Conservation (phyloP, 2,113 vertebrate genomes). For the Phodopus roborovskii region DNA sequence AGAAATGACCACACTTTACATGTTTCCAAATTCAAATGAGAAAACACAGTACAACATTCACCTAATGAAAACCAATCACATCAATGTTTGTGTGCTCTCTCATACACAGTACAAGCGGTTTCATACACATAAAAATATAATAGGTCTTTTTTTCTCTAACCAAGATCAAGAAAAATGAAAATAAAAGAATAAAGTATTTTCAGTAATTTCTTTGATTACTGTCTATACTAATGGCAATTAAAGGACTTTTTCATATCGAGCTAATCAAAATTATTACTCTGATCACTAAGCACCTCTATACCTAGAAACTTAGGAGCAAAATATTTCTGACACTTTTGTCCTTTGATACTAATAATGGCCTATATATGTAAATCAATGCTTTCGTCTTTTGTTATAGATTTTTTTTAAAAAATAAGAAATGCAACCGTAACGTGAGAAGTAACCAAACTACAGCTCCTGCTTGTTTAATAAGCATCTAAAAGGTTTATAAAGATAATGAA, state of each 20-base stretch:
- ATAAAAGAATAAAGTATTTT: slow-evolving; percentile 32
- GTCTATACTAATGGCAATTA: slow-evolving; percentile 43
- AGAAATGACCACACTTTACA: slow-evolving; percentile 74
- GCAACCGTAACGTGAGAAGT: slow-evolving; percentile 64
- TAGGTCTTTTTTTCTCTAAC: not conserved
- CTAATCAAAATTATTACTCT: slow-evolving; percentile 44
- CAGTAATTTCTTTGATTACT: slow-evolving; percentile 45
- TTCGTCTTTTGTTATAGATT: slow-evolving; percentile 64
- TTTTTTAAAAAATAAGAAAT: slow-evolving; percentile 48
- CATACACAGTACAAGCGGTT: not conserved
- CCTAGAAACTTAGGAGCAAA: not conserved
- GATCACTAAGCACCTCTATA: slow-evolving; percentile 6
- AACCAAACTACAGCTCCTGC: slow-evolving; percentile 71
- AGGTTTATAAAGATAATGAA: slow-evolving; percentile 56
- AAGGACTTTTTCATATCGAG: slow-evolving; percentile 53
- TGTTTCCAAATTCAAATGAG: slow-evolving; percentile 69
- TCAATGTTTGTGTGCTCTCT: not conserved
- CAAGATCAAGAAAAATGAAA: slow-evolving; percentile 49
- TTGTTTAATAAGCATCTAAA: slow-evolving; percentile 74
- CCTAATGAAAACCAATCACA: slow-evolving; percentile 41
- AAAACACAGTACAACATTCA: slow-evolving; percentile 57
- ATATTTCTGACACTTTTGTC: not conserved
- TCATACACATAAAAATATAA: not conserved
- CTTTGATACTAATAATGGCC: slow-evolving; percentile 39
- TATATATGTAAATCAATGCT: slow-evolving; percentile 64